phyloP scores from a whole-genome alignment of 2,797 vertebrate species.

The Crossoptilon crossoptilon region DNA sequence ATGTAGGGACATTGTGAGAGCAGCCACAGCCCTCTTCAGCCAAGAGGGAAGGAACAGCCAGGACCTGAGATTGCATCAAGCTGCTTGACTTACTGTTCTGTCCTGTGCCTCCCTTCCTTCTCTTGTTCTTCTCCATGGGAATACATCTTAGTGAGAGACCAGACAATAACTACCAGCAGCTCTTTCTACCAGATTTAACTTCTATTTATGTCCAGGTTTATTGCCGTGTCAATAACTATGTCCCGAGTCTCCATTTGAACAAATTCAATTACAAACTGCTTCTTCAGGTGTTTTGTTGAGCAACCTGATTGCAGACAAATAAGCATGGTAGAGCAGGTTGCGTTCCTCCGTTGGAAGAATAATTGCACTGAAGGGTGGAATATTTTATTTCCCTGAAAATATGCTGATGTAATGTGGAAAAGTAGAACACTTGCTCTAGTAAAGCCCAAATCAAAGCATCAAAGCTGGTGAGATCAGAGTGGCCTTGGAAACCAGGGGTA shows the following conservation, averaged over 20 bases:
- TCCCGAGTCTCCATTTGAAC: background rate
- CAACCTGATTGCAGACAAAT: accelerated
- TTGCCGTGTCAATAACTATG: background rate
- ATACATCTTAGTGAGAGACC: background rate
- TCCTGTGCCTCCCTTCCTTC: background rate
- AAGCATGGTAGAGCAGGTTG: background rate
- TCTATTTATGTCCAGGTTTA: background rate
- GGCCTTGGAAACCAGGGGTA: background rate
- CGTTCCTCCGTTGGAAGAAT: background rate
- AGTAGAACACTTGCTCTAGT: background rate
- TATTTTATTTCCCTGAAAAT: background rate
- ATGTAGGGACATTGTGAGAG: accelerated
- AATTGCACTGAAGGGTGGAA: background rate
- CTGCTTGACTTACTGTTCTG: background rate
- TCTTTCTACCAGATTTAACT: background rate
- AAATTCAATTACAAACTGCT: accelerated
- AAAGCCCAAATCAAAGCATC: background rate
- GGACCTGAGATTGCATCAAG: background rate
- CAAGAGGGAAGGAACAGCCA: accelerated
- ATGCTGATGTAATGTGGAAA: background rate
- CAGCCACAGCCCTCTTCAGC: accelerated
- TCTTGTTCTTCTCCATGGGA: background rate
- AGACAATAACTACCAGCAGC: background rate
- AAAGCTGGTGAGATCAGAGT: background rate
- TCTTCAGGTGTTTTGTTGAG: background rate